Evolutionary conservation across 2,113 vertebrate genomes (phyloP), one percentile per base, ranked within the genome.

Genomic region (Bufo bufo): DNA sequence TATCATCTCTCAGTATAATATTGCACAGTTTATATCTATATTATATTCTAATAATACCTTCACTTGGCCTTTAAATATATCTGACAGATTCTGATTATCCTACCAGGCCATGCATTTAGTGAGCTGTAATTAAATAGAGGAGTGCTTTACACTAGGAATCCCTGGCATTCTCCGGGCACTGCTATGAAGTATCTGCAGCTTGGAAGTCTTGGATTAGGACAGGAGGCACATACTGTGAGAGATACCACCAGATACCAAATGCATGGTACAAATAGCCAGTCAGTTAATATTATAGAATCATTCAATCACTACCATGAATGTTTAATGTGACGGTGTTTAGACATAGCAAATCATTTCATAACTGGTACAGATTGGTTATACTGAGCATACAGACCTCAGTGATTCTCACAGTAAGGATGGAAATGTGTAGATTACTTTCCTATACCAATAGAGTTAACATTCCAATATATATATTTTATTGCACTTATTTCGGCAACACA

Each of bases 181-280:
- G 45, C 80, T 49, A 50, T 20, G 59, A 82, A 19, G 47, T 82
- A 49, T 17, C 80, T 82, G 17, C 80, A 47, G 58, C 80, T 59
- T 65, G 80, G 59, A 82, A 82, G 80, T 54, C 17, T n/a, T 78
- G 77, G 50, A 78, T 78, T 78, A 78, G n/a, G 50, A 78, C 20
- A 78, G 50, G 3, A 82, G 61, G 81, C 45, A 54, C 45, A 69
- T 71, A 84, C 45, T 69, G 81, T 16, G 20, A 80, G 78, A 81
- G 23, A 58, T 43, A 80, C 47, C 63, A 4, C 79, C 33, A 81
- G 8, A 81, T 81, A 61, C 61, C 63, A 52, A 33, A 65, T 16
- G 63, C 47, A 66, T n/a, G 63, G 59, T 4, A 12, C 14, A 45
- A 65, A 63, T 63, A 20, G 19, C 45, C 45, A 45, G 79, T 17